Evolutionary conservation across 2,113 vertebrate genomes (phyloP).

Genomic region (Psophia crepitans): DNA sequence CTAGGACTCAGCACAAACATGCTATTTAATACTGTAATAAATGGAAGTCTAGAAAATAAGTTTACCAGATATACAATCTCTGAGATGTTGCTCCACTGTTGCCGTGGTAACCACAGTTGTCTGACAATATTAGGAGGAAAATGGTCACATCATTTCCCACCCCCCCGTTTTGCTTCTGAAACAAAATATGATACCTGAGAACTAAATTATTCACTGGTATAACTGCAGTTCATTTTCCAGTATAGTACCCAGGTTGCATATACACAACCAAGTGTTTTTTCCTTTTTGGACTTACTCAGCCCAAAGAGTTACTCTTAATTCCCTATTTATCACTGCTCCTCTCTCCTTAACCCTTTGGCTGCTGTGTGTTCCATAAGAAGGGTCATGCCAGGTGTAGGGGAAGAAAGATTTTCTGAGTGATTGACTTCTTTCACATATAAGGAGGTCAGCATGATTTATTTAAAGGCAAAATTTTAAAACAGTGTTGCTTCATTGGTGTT

Average conservation of each 20-base stretch:
- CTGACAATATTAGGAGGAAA: not conserved
- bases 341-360: not conserved
- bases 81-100: not conserved
- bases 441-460: not conserved
- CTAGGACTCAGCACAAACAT: not conserved
- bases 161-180: not conserved
- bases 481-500: not conserved
- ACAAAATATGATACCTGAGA: not conserved
- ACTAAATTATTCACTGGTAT: not conserved
- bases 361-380: fast-evolving
- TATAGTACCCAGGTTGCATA: fast-evolving
- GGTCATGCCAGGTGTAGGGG: not conserved
- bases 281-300: not conserved
- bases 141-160: not conserved
- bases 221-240: not conserved
- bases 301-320: not conserved
- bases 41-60: not conserved
- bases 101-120: not conserved
- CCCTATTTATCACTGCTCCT: not conserved
- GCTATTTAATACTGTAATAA: not conserved
- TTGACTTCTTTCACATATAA: not conserved
- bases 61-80: not conserved
- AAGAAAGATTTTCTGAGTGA: not conserved
- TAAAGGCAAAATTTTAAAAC: not conserved
- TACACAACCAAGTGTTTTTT: not conserved